Base-by-base conservation (phyloP, 2,113 vertebrate species). In the Calidris pygmaea region DNA sequence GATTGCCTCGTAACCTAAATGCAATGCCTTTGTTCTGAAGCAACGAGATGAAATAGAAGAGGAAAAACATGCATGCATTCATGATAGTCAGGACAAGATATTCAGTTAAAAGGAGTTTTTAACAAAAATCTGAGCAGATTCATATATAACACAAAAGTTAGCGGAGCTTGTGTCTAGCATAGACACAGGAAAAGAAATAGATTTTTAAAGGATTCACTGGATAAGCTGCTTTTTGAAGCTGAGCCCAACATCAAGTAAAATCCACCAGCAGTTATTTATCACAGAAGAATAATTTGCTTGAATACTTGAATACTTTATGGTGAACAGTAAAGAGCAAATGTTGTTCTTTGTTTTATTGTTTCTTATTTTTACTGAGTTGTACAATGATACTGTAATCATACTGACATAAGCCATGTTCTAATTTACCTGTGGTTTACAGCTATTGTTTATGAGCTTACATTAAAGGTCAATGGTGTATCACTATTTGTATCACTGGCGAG, bases 381-480 rank as follows among this genome's bases (percentile, higher is more conserved):
- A 47, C 70, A 91, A 78, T 78, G 52, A 62, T 50, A 26, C 32
- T 75, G 21, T 23, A 89, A 95, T 79, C 47, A 50, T 30, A 43
- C 32, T 82, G 94, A 95, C 60, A 96, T 53, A 88, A 94, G 24
- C 58, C 63, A 56, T 79, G 73, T 34, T 91, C 84, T 97, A 90
- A 96, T 96, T 95, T 97, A 96, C 95, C 91, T 97, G 76, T 75
- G 77, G 65, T 96, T 96, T 96, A 95, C 74, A 94, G 87, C 78
- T 86, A 70, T 60, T 95, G 85, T 35, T 93, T 96, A 50, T 32
- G 7, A 94, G 67, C 71, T 91, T 34, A 83, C 35, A 18, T 72
- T 90, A 95, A 97, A 96, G 90, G 96, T 93, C 85, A 96, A 65
- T 1, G 5, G 39, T 72, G 62, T 12, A 41, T 41, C 39, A 41